A percentile compares a stretch with the other conserved stretches of the same genome.
These are phyloP conservation scores for Cepaea nemoralis DNA, from an alignment of 1,140 invertebrate species.

Conservation along the genomic window DNA sequence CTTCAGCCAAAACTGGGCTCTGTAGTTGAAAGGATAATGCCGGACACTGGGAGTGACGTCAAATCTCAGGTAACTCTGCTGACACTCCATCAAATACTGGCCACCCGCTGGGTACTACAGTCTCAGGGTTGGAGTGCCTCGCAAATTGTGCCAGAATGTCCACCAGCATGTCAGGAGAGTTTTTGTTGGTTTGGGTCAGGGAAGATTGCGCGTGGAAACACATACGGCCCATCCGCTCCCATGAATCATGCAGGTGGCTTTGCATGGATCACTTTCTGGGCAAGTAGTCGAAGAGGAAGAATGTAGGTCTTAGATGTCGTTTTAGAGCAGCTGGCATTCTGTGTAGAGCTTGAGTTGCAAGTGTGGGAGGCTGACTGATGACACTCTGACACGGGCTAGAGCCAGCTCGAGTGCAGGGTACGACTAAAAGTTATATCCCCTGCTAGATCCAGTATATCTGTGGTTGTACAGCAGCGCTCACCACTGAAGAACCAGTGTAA, in stretches of 20 bases:
- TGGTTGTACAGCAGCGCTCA: neutral
- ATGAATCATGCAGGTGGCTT: neutral
- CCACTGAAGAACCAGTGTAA: neutral
- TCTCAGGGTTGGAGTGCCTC: slow-evolving; percentile 20
- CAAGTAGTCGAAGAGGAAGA: slow-evolving; percentile 36
- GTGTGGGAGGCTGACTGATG: neutral
- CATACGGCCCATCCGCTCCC: neutral
- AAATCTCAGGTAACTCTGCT: slow-evolving; percentile 1
- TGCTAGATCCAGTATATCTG: slow-evolving; percentile 14
- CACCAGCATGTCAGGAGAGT: slow-evolving; percentile 16
- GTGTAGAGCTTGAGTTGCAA: neutral
- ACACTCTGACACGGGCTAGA: slow-evolving; percentile 1
- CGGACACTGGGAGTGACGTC: neutral
- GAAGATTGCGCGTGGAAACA: slow-evolving; percentile 7
- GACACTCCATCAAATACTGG: neutral
- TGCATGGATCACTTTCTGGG: neutral
- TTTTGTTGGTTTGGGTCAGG: neutral
- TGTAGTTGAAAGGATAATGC: slow-evolving; percentile 2
- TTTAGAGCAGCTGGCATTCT: neutral
- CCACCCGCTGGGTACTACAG: slow-evolving; percentile 3
- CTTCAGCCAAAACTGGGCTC: slow-evolving; percentile 16
- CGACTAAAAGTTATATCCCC: slow-evolving; percentile 18
- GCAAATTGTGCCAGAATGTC: slow-evolving; percentile 24
- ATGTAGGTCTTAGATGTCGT: neutral
- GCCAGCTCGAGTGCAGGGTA: slow-evolving; percentile 27